Conservation (phyloP, 2,797 vertebrate genomes). For the Halcyon smyrnensis region DNA sequence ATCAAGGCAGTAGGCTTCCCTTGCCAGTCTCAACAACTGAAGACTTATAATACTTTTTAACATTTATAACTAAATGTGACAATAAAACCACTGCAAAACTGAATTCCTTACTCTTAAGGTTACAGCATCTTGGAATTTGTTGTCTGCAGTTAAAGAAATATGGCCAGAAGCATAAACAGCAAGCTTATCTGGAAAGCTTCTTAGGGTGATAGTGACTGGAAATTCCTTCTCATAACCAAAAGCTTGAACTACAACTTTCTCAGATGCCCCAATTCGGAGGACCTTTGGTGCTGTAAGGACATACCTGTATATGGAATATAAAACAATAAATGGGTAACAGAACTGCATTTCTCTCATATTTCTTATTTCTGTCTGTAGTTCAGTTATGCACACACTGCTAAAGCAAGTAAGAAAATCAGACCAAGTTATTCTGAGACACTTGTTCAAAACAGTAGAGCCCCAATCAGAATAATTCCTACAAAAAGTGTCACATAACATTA, state of each 20-base stretch:
- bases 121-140: conserved; percentile 81
- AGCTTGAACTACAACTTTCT: conserved; percentile 87
- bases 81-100: neutral
- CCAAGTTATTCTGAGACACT: neutral
- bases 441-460: neutral
- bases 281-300: conserved; percentile 87
- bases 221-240: conserved; percentile 82
- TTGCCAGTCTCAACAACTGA: neutral
- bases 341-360: neutral
- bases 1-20: rapidly evolving
- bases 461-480: neutral
- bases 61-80: neutral
- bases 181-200: conserved; percentile 82
- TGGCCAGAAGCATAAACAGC: conserved; percentile 52
- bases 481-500: neutral
- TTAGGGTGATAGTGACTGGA: conserved; percentile 77
- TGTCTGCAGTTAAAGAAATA: conserved; percentile 78
- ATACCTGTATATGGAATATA: conserved; percentile 78
- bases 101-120: conserved; percentile 82
- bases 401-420: neutral
- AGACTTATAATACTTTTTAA: neutral
- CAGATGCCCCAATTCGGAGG: conserved; percentile 80
- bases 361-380: neutral
- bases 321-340: neutral
- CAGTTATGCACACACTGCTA: rapidly evolving